Base-by-base conservation (phyloP, 37 sponge, comb jelly and placozoan genomes). In the Geodia barretti region DNA sequence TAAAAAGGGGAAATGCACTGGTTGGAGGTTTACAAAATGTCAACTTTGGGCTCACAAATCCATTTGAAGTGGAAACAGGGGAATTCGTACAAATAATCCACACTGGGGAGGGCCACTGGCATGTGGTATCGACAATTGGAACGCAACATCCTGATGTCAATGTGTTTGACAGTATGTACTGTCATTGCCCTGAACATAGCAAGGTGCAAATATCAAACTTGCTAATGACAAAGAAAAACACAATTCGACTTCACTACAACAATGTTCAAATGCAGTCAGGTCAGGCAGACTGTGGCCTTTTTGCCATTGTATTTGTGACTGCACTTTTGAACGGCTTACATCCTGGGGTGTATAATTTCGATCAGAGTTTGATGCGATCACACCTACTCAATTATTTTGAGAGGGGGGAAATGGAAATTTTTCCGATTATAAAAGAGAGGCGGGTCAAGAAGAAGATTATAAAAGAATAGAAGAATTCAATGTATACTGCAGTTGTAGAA, bases 251-350 rank as follows among this genome's bases (percentile, higher is more conserved):
- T n/a, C n/a, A n/a, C 32, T 81, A 81, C 58, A 71, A 73, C 24
- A 60, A 81, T 75, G 73, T 75, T n/a, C 82, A 81, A n/a, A 81
- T 81, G 82, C 82, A 81, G 62, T 29, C 32, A 26, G 78, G 78
- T 5, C 38, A 20, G 8, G 11, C 60, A 33, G 82, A 75, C 38
- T 81, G 80, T 69, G 82, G 73, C n/a, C 29, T 81, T 39, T 81
- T 81, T 81, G 82, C 82, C 28, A 72, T 72, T 43, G 81, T 76
- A 24, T 60, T 61, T 62, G 68, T 78, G 1, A 88, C 82, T 37
- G 68, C 78, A 0, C 31, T 88, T 39, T 72, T 65, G 8, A n/a
- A n/a, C n/a, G n/a, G n/a, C n/a, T n/a, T n/a, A n/a, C n/a, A n/a
- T n/a, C n/a, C n/a, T n/a, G n/a, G n/a, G n/a, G n/a, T n/a, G n/a